A percentile compares a stretch with the other conserved stretches of the same genome.
Evolutionary conservation across 2,113 vertebrate genomes (phyloP).

Genomic region (Cromileptes altivelis): DNA sequence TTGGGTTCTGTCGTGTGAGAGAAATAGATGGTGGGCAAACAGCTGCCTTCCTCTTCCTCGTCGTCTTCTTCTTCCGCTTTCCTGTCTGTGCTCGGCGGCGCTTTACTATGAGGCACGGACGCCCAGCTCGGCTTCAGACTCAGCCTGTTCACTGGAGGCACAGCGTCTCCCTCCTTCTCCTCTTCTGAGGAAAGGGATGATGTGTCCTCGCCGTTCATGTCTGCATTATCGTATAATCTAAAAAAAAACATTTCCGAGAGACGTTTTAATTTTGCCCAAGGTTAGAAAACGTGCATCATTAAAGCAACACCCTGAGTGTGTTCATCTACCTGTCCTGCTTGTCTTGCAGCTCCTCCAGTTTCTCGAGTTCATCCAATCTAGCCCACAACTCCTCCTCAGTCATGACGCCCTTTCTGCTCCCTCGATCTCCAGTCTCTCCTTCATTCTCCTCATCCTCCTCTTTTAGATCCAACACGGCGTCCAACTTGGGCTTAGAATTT

Average conservation of each 20-base stretch:
- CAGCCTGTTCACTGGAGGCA: slow-evolving; percentile 73
- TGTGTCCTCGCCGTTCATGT: slow-evolving; percentile 87
- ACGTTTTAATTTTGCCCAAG: neutral
- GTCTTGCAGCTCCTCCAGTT: slow-evolving; percentile 89
- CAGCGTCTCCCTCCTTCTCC: slow-evolving; percentile 86
- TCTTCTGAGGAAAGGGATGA: slow-evolving; percentile 91
- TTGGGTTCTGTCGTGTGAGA: slow-evolving; percentile 96
- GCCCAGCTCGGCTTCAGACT: slow-evolving; percentile 65
- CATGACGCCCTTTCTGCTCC: slow-evolving; percentile 71
- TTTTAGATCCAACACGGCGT: slow-evolving; percentile 78
- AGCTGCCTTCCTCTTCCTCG: slow-evolving; percentile 80
- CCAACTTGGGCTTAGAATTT: slow-evolving; percentile 92
- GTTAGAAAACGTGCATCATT: neutral
- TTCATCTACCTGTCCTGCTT: slow-evolving; percentile 87
- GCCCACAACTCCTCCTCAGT: slow-evolving; percentile 92
- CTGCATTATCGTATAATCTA: slow-evolving; percentile 83
- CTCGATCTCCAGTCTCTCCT: slow-evolving; percentile 65
- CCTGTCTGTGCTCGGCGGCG: slow-evolving; percentile 27
- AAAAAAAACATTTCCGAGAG: slow-evolving; percentile 40
- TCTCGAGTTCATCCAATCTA: slow-evolving; percentile 92
- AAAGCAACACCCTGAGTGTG: neutral
- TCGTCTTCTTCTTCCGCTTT: slow-evolving; percentile 61
- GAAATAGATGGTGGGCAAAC: slow-evolving; percentile 95
- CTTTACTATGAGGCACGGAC: slow-evolving; percentile 29
- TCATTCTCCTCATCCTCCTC: slow-evolving; percentile 73